Base-by-base conservation (phyloP, 2,797 vertebrate species). In the Astyanax mexicanus region DNA sequence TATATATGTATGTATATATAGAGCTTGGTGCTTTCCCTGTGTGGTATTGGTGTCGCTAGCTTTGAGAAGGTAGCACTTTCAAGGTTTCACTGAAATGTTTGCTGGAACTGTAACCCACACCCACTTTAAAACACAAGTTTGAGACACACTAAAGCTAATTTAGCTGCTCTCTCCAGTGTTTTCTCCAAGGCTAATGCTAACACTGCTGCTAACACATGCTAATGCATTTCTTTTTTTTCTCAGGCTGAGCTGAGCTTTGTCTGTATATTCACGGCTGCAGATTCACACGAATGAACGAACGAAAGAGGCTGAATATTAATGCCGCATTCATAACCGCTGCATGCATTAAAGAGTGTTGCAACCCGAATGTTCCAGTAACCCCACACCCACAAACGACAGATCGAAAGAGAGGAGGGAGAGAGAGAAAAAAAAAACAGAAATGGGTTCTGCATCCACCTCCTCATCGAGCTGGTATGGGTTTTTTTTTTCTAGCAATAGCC, bases 21-120 rank as follows among this genome's bases (percentile, higher is more conserved):
- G n/a, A 75, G 62, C 69, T 7, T 60, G 81, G 81, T 83, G 81
- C 42, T 80, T 80, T 77, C 77, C 77, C 77, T 52, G 15, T 13
- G 32, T 35, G 58, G 38, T 44, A 21, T 15, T 21, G 3, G 66
- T 0, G 21, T 69, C 11, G 6, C 54, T 55, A 23, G 21, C 52
- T 58, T 75, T 44, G 51, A 55, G 27, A 64, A 57, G 35, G 54
- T 58, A 58, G 37, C 12, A 52, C 25, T 17, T 51, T 27, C 67
- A 78, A 32, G 27, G 67, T 83, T 80, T 74, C 47, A 77, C 21
- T 32, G 69, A 72, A 68, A 74, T 47, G 69, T 76, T n/a, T n/a
- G n/a, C n/a, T n/a, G n/a, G n/a, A n/a, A n/a, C n/a, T n/a, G n/a
- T n/a, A n/a, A 55, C 51, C 52, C 51, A 52, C 21, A 52, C 21